Percentiles rank a stretch among this genome's conserved stretches.
phyloP scores from a whole-genome alignment of 2,797 vertebrate genomes.

The Tragopan temminckii region DNA sequence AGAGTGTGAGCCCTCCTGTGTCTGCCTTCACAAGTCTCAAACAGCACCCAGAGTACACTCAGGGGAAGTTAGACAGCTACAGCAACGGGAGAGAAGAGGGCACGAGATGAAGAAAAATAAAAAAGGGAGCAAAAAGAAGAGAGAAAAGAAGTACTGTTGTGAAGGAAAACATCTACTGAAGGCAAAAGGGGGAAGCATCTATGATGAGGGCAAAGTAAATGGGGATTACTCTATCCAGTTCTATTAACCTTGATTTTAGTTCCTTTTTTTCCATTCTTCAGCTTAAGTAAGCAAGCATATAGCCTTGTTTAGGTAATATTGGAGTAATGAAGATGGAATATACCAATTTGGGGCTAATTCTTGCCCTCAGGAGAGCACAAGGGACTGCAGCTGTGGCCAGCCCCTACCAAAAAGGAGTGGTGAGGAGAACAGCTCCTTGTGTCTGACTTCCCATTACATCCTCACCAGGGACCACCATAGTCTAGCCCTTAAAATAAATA shows the following conservation, averaged over 20 bases:
- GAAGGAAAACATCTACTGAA: not conserved
- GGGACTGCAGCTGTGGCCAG: slow-evolving; percentile 49
- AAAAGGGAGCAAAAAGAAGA: not conserved
- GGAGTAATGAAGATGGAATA: slow-evolving; percentile 73
- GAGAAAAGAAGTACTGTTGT: not conserved
- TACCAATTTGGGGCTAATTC: slow-evolving; percentile 68
- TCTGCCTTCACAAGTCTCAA: not conserved
- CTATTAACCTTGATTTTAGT: slow-evolving; percentile 68
- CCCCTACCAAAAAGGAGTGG: not conserved
- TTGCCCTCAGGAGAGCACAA: slow-evolving; percentile 42
- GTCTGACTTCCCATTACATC: slow-evolving; percentile 28
- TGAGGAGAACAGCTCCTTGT: slow-evolving; percentile 48
- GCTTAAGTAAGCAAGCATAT: slow-evolving; percentile 64
- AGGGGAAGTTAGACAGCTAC: not conserved
- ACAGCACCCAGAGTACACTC: not conserved
- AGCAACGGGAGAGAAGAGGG: not conserved
- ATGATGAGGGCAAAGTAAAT: not conserved
- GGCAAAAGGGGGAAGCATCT: not conserved
- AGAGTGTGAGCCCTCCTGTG: not conserved
- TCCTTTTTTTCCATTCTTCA: slow-evolving; percentile 61
- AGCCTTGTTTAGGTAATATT: slow-evolving; percentile 61
- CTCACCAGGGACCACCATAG: slow-evolving; percentile 27
- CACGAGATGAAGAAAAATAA: not conserved
- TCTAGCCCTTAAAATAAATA: slow-evolving; percentile 41
- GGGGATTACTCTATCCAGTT: slow-evolving; percentile 18